phyloP scores from a whole-genome alignment of 2,113 vertebrate species.

The Ammodytes marinus region DNA sequence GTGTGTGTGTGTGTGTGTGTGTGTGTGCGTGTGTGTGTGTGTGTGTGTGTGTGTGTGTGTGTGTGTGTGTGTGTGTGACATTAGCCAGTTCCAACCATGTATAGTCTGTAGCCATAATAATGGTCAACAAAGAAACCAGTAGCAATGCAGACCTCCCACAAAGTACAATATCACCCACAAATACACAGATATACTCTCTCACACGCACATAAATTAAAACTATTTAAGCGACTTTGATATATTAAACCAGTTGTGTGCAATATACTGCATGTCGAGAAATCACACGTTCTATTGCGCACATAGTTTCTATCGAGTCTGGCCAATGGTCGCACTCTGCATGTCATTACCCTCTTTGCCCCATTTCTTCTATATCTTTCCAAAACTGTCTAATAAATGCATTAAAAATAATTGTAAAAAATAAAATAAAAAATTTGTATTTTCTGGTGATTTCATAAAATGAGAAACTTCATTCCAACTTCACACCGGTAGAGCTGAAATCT shows the following conservation, averaged over 20 bases:
- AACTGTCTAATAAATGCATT: too few relatives aligned
- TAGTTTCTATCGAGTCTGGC: too few relatives aligned
- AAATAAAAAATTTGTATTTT: too few relatives aligned
- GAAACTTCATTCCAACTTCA: not conserved
- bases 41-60: constrained; percentile 40
- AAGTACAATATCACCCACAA: constrained; percentile 33
- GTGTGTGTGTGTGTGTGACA: constrained; percentile 46
- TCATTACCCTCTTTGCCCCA: too few relatives aligned
- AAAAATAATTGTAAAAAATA: too few relatives aligned
- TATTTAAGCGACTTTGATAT: constrained; percentile 16
- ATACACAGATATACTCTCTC: not conserved
- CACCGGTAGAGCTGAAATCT: not conserved
- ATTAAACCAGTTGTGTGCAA: constrained; percentile 18
- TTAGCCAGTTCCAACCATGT: constrained; percentile 64
- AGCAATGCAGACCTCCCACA: constrained; percentile 74
- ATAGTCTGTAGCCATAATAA: constrained; percentile 66
- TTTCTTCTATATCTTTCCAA: too few relatives aligned
- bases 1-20: constrained; percentile 22
- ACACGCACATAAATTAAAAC: not conserved
- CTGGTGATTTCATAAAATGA: constrained; percentile 14
- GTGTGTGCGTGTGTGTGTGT: constrained; percentile 37
- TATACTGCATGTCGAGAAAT: not conserved
- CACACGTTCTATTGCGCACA: too few relatives aligned
- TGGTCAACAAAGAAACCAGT: constrained; percentile 59
- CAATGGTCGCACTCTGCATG: too few relatives aligned